These are phyloP conservation scores for Petroica traversi DNA, from an alignment of 2,113 vertebrate genomes.

Conservation along the genomic window DNA sequence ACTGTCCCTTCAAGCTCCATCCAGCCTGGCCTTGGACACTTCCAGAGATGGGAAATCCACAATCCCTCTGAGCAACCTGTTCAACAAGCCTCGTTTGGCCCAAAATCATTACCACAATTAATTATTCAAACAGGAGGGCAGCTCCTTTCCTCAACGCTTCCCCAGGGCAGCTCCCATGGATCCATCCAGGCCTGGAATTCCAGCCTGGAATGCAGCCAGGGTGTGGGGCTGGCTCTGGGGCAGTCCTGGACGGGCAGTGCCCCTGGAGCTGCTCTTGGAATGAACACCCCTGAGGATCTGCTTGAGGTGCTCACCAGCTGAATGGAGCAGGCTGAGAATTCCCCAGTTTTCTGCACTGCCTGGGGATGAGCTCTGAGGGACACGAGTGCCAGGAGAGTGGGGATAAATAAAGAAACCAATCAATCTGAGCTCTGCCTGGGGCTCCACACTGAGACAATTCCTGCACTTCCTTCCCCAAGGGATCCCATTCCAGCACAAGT, in stretches of 20 bases:
- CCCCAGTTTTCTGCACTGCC: background rate
- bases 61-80: background rate
- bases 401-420: background rate
- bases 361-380: background rate
- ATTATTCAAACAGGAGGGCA: background rate
- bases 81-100: background rate
- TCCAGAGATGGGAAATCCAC: background rate
- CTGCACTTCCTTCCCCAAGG: background rate
- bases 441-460: background rate
- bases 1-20: rapidly evolving
- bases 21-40: background rate
- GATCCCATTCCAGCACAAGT: background rate
- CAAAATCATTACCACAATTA: background rate
- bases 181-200: too few relatives aligned
- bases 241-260: rapidly evolving
- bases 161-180: too few relatives aligned
- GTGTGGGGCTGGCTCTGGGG: background rate
- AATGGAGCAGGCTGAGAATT: background rate
- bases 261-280: background rate
- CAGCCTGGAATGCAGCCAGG: rapidly evolving
- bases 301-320: background rate
- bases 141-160: too few relatives aligned
- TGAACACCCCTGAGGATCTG: background rate
- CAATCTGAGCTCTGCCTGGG: background rate
- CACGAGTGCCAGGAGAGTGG: background rate